Evolutionary conservation across 2,797 vertebrate genomes (phyloP), one percentile per base, ranked within the genome.

Genomic region (Phrynocephalus guinanensis): DNA sequence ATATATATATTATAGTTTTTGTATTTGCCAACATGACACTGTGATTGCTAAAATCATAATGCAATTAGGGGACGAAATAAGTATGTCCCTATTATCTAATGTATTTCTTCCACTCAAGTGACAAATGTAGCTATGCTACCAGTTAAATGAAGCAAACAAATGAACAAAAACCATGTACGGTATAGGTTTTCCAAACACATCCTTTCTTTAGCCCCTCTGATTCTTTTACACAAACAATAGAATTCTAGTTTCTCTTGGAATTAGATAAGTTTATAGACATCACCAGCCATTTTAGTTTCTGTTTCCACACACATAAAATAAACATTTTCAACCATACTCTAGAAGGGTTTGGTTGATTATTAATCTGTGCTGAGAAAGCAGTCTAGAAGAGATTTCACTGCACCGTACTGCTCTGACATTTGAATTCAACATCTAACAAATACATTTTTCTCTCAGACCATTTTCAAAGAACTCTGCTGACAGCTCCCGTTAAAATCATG

Each of bases 321-420:
- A 89, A 56, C 79, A 90, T 91, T 94, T 94, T 82, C 76, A 92
- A 86, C 78, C 83, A 87, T 13, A 83, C 44, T 88, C 24, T 50
- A 66, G 15, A 50, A 48, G 0, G 63, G 44, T 70, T 90, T 89
- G 38, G 33, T 6, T 9, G 75, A 22, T 79, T 77, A 50, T 48
- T 78, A 92, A 93, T 82, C 92, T 94, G 82, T 50, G 85, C 44
- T 70, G 63, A 68, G 60, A 87, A 80, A 90, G 86, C 91, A 0
- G 33, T 30, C 87, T 92, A 63, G 15, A 6, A 85, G 77, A 88
- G 20, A 26, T 77, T 67, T 5, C 38, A 72, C 67, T 44, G 5
- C 22, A 83, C 72, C 3, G 88, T 88, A 22, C 85, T 89, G 89
- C 87, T 90, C 82, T 87, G 38, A 66, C 78, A 24, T 4, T 90